These are phyloP conservation scores for Leucoraja erinaceus DNA, from an alignment of 2,113 vertebrate species.

Conservation along the genomic window DNA sequence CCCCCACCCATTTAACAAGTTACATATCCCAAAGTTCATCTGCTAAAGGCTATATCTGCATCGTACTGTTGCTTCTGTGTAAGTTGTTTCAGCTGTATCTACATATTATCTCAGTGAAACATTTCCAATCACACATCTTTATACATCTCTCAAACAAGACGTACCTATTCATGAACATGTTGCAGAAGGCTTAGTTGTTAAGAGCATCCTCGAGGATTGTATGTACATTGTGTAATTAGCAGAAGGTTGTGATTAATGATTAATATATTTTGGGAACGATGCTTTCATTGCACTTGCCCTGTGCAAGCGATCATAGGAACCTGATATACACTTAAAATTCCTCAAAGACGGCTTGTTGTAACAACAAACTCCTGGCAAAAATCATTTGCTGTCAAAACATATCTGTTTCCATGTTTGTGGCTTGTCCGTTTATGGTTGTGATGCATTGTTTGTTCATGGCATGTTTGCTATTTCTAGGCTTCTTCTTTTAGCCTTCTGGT, in stretches of 20 bases:
- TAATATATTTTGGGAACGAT: background rate
- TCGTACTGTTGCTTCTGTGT: too few relatives aligned
- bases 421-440: background rate
- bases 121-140: too few relatives aligned
- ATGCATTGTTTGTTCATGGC: background rate
- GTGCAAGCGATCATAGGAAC: background rate
- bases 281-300: background rate
- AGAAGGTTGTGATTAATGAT: background rate
- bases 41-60: too few relatives aligned
- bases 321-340: background rate
- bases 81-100: too few relatives aligned
- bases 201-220: background rate
- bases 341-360: too few relatives aligned
- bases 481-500: background rate
- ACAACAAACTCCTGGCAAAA: background rate
- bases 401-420: background rate
- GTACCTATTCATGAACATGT: background rate
- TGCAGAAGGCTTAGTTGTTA: background rate
- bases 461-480: conserved; percentile 1
- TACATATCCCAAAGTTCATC: too few relatives aligned
- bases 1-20: too few relatives aligned
- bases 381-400: conserved; percentile 6
- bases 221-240: background rate
- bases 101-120: too few relatives aligned
- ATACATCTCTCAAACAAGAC: background rate